Conservation (phyloP, 2,797 vertebrate species). For the Falco berigora region DNA sequence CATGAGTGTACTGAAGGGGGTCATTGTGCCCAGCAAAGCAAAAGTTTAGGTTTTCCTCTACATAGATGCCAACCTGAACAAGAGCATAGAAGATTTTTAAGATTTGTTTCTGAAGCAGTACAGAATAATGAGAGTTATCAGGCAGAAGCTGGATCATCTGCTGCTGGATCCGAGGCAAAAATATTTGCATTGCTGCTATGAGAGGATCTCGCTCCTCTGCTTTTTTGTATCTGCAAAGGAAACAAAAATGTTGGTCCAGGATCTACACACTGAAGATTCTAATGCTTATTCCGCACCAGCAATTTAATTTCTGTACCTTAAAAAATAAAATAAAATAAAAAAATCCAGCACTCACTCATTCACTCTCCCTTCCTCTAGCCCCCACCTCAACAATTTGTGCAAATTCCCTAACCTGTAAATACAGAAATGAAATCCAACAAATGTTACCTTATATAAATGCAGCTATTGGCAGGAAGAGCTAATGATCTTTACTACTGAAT, state of each 20-base stretch:
- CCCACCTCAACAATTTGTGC: not conserved
- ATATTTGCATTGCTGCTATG: constrained; percentile 94
- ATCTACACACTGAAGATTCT: not conserved
- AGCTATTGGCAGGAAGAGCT: not conserved
- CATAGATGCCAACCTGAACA: constrained; percentile 82
- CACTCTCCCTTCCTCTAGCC: not conserved
- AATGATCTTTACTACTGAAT: not conserved
- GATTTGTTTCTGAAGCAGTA: constrained; percentile 96
- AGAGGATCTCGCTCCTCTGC: constrained; percentile 91
- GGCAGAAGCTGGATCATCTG: constrained; percentile 87
- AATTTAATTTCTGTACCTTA: not conserved
- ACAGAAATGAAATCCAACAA: not conserved
- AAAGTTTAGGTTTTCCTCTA: not conserved
- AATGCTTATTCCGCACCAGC: not conserved
- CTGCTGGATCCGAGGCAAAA: constrained; percentile 91
- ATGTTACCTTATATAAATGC: not conserved
- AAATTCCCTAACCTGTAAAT: not conserved
- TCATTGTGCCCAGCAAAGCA: not conserved
- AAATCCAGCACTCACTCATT: not conserved
- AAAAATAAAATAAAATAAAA: not conserved
- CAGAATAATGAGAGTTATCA: constrained; percentile 88
- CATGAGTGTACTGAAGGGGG: not conserved
- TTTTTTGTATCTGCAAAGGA: constrained; percentile 87
- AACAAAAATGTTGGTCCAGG: constrained; percentile 3
- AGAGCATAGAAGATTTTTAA: constrained; percentile 98